Percentiles rank a stretch among this genome's conserved stretches.
Evolutionary conservation across 2,113 vertebrate species (phyloP).

Genomic region (Gnathonemus echidnorhynchus): DNA sequence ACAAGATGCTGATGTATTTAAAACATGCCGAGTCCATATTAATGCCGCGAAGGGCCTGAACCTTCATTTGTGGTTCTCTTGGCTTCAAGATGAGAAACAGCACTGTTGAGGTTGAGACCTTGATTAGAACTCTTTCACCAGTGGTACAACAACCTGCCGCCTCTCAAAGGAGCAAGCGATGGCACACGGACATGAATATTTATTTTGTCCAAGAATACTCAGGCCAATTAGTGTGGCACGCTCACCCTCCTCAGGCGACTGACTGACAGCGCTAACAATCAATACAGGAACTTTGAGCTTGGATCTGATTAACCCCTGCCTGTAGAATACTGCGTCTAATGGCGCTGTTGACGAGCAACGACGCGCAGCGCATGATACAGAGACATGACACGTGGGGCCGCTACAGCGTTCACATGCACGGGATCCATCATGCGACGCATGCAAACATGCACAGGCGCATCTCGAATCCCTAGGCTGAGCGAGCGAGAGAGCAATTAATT

Average conservation of each 20-base stretch:
- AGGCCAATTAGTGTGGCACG: slow-evolving; percentile 30
- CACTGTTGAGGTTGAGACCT: background rate
- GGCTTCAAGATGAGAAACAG: background rate
- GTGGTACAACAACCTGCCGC: background rate
- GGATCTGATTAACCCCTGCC: slow-evolving; percentile 26
- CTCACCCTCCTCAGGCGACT: slow-evolving; percentile 23
- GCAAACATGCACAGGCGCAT: background rate
- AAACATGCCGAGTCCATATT: background rate
- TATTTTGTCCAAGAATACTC: slow-evolving; percentile 23
- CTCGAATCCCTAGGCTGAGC: background rate
- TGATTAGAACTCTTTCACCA: background rate
- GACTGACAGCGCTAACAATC: slow-evolving; percentile 35
- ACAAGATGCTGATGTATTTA: background rate
- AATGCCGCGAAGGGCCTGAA: background rate
- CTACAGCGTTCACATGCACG: background rate
- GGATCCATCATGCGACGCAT: background rate
- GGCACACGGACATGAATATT: slow-evolving; percentile 40
- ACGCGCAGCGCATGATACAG: background rate
- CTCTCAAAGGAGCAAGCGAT: background rate
- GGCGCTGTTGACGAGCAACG: background rate
- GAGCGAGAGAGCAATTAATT: background rate
- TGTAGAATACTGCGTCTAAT: background rate
- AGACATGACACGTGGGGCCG: too few species aligned
- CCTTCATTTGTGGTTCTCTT: background rate
- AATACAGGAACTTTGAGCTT: slow-evolving; percentile 25